phyloP scores from a whole-genome alignment of 2,797 vertebrate genomes.

The Parauchenoglanis ngamensis region DNA sequence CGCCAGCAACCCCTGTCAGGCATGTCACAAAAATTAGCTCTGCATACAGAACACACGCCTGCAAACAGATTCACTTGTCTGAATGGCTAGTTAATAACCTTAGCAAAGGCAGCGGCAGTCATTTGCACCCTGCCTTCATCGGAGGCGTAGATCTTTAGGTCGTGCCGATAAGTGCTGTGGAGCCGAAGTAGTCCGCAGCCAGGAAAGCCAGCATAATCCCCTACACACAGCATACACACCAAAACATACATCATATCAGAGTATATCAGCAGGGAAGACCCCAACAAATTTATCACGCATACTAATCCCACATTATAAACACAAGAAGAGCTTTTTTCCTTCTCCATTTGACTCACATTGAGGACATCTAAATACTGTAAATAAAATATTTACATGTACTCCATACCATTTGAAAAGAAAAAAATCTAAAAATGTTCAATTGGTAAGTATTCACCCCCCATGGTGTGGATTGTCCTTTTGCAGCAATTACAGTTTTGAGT shows the following conservation, averaged over 20 bases:
- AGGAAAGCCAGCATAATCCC: slow-evolving; percentile 97
- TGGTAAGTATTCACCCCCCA: not conserved
- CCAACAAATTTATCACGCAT: not conserved
- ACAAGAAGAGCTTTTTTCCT: not conserved
- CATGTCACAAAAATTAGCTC: slow-evolving; percentile 34
- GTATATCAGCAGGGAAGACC: not conserved
- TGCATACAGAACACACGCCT: slow-evolving; percentile 1
- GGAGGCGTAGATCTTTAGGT: slow-evolving; percentile 98
- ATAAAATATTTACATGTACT: not conserved
- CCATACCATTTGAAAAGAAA: not conserved
- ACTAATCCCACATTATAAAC: not conserved
- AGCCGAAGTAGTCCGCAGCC: slow-evolving; percentile 94
- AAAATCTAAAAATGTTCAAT: not conserved
- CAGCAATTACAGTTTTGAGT: not conserved
- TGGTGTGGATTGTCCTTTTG: not conserved
- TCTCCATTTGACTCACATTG: not conserved
- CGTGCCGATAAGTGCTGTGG: slow-evolving; percentile 96
- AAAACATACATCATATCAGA: not conserved
- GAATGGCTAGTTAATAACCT: slow-evolving; percentile 73
- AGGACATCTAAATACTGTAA: not conserved
- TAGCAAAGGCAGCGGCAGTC: slow-evolving; percentile 98
- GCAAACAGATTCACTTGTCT: not conserved
- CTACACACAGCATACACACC: slow-evolving; percentile 66
- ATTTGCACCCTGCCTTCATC: slow-evolving; percentile 98
- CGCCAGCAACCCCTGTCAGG: slow-evolving; percentile 87